These are phyloP conservation scores for Macaria liturata DNA, from an alignment of 2,888 invertebrate species.

Conservation along the genomic window DNA sequence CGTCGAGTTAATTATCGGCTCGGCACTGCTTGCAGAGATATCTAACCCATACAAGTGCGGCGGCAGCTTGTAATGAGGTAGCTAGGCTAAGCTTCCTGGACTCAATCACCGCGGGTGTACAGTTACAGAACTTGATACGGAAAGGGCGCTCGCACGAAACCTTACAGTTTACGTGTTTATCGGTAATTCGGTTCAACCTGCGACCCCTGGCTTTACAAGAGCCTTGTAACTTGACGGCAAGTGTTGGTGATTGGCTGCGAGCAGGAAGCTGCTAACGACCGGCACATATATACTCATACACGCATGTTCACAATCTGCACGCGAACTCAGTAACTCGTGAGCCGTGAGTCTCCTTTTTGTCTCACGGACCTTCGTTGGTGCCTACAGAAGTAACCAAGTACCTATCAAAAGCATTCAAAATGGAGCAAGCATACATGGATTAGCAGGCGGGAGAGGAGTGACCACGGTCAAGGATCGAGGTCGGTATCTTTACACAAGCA, in stretches of 20 bases:
- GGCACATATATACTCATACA: not conserved
- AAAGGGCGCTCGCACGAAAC: slow-evolving; percentile 10
- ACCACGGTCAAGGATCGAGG: slow-evolving; percentile 2
- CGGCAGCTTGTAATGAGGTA: slow-evolving; percentile 10
- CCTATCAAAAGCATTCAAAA: too few species aligned
- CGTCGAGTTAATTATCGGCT: not conserved
- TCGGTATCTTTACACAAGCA: slow-evolving; percentile 10
- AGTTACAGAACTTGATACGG: slow-evolving; percentile 12
- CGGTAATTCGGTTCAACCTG: slow-evolving; percentile 13
- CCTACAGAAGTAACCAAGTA: too few species aligned
- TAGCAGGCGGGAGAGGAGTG: not conserved
- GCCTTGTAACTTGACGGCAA: slow-evolving; percentile 6
- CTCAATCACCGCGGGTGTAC: slow-evolving; percentile 21
- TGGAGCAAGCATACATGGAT: too few species aligned
- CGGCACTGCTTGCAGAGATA: not conserved
- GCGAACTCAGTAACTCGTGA: slow-evolving; percentile 8
- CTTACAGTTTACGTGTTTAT: slow-evolving; percentile 11
- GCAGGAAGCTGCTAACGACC: slow-evolving; percentile 16
- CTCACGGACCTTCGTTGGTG: too few species aligned
- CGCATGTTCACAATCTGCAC: not conserved
- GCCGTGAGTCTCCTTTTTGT: slow-evolving; percentile 6
- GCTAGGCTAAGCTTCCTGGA: slow-evolving; percentile 25
- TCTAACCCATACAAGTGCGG: slow-evolving; percentile 24
- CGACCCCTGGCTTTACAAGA: slow-evolving; percentile 9
- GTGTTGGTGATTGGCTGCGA: slow-evolving; percentile 16